A percentile compares a stretch with the other conserved stretches of the same genome.
Evolutionary conservation across 2,113 vertebrate genomes (phyloP).

Genomic region (Castor canadensis): DNA sequence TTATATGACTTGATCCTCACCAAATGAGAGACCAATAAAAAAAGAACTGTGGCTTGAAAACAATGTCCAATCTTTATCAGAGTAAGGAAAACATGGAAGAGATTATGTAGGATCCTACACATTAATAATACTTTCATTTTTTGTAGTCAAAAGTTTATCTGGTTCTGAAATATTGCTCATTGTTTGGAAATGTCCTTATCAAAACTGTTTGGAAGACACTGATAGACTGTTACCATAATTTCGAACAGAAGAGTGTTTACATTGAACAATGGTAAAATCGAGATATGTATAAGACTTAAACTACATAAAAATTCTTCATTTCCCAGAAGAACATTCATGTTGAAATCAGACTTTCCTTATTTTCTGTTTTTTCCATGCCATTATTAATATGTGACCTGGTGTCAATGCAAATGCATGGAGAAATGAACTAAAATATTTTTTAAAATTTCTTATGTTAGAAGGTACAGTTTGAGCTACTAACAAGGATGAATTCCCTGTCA

Average conservation of each 20-base stretch:
- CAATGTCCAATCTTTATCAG: not conserved
- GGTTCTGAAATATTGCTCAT: not conserved
- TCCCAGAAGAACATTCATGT: not conserved
- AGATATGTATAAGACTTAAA: not conserved
- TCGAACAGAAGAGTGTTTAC: not conserved
- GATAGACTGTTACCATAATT: not conserved
- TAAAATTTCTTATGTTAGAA: not conserved
- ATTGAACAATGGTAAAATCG: not conserved
- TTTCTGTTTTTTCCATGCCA: not conserved
- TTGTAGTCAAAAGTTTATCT: not conserved
- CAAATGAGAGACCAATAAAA: not conserved
- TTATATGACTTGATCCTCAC: conserved; percentile 14
- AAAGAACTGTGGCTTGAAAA: not conserved
- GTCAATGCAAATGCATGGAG: not conserved
- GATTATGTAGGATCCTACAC: not conserved
- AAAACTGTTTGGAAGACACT: not conserved
- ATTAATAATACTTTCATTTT: not conserved
- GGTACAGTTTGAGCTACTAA: not conserved
- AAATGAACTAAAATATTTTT: not conserved
- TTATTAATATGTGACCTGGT: not conserved
- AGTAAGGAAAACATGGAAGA: not conserved
- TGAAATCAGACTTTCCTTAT: not conserved
- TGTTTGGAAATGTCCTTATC: not conserved
- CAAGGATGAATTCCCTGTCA: too few relatives aligned
- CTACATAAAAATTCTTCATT: not conserved